phyloP scores from a whole-genome alignment of 2,888 invertebrate genomes.

The Leptopterna dolabrata region DNA sequence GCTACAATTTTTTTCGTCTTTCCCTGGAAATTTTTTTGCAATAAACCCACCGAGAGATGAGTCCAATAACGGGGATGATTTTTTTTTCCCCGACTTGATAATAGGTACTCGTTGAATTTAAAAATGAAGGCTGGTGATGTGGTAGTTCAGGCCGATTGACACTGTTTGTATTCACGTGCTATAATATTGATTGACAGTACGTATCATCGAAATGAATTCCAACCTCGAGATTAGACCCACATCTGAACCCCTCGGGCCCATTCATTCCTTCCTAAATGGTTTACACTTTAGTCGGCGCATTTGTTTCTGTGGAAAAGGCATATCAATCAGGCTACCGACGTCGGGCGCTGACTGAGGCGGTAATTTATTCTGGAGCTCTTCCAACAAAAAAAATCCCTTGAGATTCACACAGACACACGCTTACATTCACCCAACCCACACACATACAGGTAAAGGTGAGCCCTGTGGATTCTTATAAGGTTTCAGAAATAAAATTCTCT shows the following conservation, averaged over 20 bases:
- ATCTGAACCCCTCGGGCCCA: neutral
- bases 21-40: too few species aligned
- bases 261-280: neutral
- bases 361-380: neutral
- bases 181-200: too few species aligned
- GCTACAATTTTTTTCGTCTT: too few species aligned
- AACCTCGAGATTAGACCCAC: neutral
- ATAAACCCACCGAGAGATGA: too few species aligned
- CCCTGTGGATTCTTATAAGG: neutral
- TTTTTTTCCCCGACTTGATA: too few species aligned
- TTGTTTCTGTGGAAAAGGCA: neutral
- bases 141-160: too few species aligned
- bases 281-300: neutral
- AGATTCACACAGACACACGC: neutral
- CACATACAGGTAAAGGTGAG: neutral
- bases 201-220: neutral
- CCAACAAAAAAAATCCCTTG: neutral
- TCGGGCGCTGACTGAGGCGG: neutral
- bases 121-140: too few species aligned
- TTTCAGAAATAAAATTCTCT: neutral
- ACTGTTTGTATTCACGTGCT: too few species aligned
- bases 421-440: neutral
- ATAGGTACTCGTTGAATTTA: too few species aligned
- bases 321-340: neutral
- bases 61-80: too few species aligned